Evolutionary conservation across 35 echinoderm and acorn worm genomes (phyloP).

Genomic region (Ophiothrix spiculata): DNA sequence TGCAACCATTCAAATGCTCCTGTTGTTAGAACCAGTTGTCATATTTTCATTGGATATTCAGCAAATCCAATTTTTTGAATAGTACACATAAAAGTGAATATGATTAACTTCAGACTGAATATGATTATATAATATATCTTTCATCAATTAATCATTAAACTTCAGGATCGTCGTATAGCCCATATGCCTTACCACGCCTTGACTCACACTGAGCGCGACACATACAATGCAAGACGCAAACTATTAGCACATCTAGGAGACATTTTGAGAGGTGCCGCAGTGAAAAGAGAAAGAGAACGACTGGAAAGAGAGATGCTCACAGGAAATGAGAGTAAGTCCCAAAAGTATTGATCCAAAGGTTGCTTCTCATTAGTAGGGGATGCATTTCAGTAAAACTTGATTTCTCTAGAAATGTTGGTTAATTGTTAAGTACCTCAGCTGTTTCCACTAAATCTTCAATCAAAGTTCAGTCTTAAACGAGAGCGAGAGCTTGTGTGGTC

Average conservation of each 20-base stretch:
- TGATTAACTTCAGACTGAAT: no score
- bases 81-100: no score
- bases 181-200: slow-evolving; percentile 93
- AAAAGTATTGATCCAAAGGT: not conserved
- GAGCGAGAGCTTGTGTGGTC: not conserved
- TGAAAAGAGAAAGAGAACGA: slow-evolving; percentile 57
- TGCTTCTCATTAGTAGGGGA: no score
- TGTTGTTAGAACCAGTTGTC: no score
- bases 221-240: slow-evolving; percentile 90
- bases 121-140: no score
- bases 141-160: no score
- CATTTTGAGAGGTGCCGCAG: slow-evolving; percentile 72
- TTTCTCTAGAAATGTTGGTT: not conserved
- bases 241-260: slow-evolving; percentile 86
- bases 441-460: not conserved
- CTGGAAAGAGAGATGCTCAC: slow-evolving; percentile 46
- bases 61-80: no score
- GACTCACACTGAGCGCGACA: slow-evolving; percentile 83
- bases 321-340: slow-evolving; percentile 79
- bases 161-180: slow-evolving; percentile 83
- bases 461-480: not conserved
- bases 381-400: no score
- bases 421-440: not conserved
- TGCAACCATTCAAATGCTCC: no score
- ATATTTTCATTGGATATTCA: no score